Evolutionary conservation across 2,797 vertebrate species (phyloP).

Genomic region (Adelosebastes latens): DNA sequence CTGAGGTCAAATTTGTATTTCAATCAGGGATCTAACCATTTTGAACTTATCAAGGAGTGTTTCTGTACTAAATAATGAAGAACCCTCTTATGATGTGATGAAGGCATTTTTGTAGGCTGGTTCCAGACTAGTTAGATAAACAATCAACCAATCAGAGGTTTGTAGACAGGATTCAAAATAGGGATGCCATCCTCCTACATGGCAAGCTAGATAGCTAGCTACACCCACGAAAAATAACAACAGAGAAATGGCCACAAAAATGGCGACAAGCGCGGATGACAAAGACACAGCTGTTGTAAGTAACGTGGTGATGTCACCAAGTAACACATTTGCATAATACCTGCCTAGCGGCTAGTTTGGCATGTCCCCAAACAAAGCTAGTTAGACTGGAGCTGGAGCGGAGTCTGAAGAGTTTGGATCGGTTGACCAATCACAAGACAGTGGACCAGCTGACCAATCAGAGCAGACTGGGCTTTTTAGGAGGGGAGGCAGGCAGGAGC

Average conservation of each 20-base stretch:
- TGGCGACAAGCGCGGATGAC: not conserved
- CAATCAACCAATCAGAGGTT: not conserved
- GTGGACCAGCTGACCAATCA: not conserved
- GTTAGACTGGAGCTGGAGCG: not conserved
- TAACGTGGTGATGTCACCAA: not conserved
- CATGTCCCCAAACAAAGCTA: rapidly evolving
- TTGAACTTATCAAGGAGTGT: not conserved
- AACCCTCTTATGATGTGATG: not conserved
- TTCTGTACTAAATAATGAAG: not conserved
- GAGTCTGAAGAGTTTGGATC: not conserved
- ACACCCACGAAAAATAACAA: not conserved
- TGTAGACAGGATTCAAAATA: not conserved
- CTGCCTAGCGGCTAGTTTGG: not conserved
- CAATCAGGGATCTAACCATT: not conserved
- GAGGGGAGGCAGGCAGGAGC: too few species aligned
- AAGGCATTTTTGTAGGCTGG: not conserved
- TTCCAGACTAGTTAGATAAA: not conserved
- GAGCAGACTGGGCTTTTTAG: not conserved
- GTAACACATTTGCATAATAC: not conserved
- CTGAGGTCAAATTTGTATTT: not conserved
- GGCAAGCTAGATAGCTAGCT: not conserved
- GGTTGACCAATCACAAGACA: too few species aligned
- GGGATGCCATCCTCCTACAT: not conserved
- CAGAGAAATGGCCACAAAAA: not conserved
- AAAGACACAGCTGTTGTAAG: not conserved